Evolutionary conservation across 64 coral and sea anemone species (phyloP).

Genomic region (Actinia equina): DNA sequence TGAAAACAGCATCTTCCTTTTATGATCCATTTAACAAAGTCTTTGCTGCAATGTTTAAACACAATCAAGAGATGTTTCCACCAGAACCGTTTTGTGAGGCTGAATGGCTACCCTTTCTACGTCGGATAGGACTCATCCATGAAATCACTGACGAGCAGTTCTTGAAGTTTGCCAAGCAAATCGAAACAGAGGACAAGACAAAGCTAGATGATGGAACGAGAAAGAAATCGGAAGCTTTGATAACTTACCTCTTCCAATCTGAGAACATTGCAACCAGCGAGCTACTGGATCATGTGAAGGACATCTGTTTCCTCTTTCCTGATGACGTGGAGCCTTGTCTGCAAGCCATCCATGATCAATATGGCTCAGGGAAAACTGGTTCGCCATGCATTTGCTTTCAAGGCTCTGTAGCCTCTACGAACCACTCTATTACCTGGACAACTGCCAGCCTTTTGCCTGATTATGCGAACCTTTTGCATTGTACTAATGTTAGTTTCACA

Average conservation of each 20-base stretch:
- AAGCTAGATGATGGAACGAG: not conserved
- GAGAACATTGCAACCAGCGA: not conserved
- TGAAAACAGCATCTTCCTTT: constrained; percentile 30
- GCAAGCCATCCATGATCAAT: constrained; percentile 45
- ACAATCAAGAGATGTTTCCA: constrained; percentile 19
- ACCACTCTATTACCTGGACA: constrained; percentile 34
- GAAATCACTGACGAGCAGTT: not conserved
- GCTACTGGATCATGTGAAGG: not conserved
- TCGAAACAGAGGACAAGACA: constrained; percentile 8
- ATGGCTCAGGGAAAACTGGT: not conserved
- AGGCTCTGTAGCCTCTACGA: not conserved
- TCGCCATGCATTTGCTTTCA: constrained; percentile 17
- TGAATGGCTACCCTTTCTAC: constrained; percentile 27
- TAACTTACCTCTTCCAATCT: constrained; percentile 14
- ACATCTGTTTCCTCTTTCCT: constrained; percentile 5
- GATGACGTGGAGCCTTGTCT: not conserved
- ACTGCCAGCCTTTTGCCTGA: constrained; percentile 24
- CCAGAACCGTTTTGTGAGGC: not conserved
- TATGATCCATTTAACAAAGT: constrained; percentile 27
- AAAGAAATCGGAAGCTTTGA: constrained; percentile 19
- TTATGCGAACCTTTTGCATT: constrained; percentile 13
- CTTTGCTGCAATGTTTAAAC: constrained; percentile 14
- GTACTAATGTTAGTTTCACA: not conserved
- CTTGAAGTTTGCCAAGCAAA: constrained; percentile 13
- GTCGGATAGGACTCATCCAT: constrained; percentile 26